A percentile compares a stretch with the other conserved stretches of the same genome.
phyloP scores from a whole-genome alignment of 2,113 vertebrate species.

The Mionectes macconnelli region DNA sequence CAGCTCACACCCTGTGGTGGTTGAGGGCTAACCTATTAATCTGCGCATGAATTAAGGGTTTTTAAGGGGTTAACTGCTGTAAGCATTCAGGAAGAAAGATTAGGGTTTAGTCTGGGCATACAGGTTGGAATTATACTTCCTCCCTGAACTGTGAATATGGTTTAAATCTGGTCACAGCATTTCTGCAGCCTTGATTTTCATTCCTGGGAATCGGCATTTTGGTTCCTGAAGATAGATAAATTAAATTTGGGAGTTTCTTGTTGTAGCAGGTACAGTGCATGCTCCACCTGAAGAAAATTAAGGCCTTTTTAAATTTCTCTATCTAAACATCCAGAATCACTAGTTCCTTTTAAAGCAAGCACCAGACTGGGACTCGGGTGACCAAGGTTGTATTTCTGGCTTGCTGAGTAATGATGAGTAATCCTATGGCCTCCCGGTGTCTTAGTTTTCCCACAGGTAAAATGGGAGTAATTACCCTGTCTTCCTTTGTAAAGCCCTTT shows the following conservation, averaged over 20 bases:
- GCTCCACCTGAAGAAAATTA: background rate
- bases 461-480: background rate
- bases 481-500: conserved; percentile 4
- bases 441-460: conserved; percentile 42
- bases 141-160: background rate
- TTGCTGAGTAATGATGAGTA: background rate
- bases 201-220: background rate
- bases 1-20: background rate
- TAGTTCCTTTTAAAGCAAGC: background rate
- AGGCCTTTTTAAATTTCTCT: background rate
- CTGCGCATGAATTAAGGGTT: background rate
- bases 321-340: background rate
- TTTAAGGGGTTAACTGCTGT: background rate
- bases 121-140: background rate
- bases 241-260: background rate
- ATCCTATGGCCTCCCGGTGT: background rate
- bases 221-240: background rate
- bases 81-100: background rate
- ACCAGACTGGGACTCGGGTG: background rate
- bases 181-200: background rate
- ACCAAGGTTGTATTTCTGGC: background rate
- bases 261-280: background rate
- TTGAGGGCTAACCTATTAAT: background rate
- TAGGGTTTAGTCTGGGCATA: background rate
- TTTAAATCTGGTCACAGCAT: background rate